Base-by-base conservation (phyloP, 1,140 invertebrate genomes). In the Homarus americanus region DNA sequence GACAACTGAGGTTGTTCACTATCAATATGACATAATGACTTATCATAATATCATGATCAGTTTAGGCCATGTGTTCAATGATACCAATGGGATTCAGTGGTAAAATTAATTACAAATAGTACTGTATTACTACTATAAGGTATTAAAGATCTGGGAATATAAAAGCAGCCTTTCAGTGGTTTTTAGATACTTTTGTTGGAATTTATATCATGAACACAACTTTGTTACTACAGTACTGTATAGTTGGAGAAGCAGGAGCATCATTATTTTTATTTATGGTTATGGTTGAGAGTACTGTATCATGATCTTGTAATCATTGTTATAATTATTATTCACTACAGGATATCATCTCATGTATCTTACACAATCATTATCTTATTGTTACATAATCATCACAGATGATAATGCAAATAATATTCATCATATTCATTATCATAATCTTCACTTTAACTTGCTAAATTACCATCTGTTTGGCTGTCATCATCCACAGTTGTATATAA, bases 311-410 rank as follows among this genome's bases (percentile, higher is more conserved):
- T 32, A 69, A 32, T 69, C 10, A 69, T 10, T 69, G 63, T 69
- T 69, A 69, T 32, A 69, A 69, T 69, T 69, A 69, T 63, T 63
- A 49, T 49, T 63, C 63, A 69, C 32, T 69, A 49, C 32, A 69
- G n/a, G 7, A 28, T 28, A 32, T 32, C 63, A 69, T 69, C 1
- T 69, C 15, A 49, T 58, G 28, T 32, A 7, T 69, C n/a, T 28
- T 32, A 69, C 63, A 32, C 32, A 12, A 32, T 32, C 63, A 69
- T 32, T 69, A 69, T 69, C 9, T 69, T 69, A 32, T 69, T 32
- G 24, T 24, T 32, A 69, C n/a, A 69, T 69, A 32, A 69, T 32
- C n/a, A 32, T 69, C n/a, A 69, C 32, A 2, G 28, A 69, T 9
- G 24, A 9, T 32, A 4, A 32, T 69, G 12, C 53, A 58, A 20